Percentiles rank a stretch among this genome's conserved stretches.
These are phyloP conservation scores for Fistularia tabacaria DNA, from an alignment of 2,797 vertebrate genomes.

Conservation along the genomic window DNA sequence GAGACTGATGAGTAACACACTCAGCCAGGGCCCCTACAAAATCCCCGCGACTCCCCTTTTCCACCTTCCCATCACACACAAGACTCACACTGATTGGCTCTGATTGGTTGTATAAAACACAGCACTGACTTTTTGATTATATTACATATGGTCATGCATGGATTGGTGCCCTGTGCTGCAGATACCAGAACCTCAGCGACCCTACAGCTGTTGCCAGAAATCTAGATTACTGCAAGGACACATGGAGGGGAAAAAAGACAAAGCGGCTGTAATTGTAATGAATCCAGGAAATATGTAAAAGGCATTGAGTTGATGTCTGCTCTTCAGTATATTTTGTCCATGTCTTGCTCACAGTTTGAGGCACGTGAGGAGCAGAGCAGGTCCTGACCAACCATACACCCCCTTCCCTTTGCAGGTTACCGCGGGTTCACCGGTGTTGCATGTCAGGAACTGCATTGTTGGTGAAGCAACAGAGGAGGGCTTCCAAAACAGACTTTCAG, in stretches of 20 bases:
- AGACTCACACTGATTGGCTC: constrained; percentile 70
- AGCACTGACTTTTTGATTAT: constrained; percentile 79
- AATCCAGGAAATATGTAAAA: constrained; percentile 53
- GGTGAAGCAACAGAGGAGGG: constrained; percentile 49
- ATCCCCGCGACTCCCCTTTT: constrained; percentile 13
- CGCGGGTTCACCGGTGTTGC: constrained; percentile 56
- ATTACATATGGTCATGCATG: constrained; percentile 68
- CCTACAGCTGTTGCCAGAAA: constrained; percentile 18
- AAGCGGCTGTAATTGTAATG: constrained; percentile 49
- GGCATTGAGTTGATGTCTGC: constrained; percentile 28
- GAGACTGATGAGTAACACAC: constrained; percentile 78
- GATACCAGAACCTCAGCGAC: constrained; percentile 46
- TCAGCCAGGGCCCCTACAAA: constrained; percentile 47
- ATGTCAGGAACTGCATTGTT: constrained; percentile 45
- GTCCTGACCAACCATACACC: constrained; percentile 15
- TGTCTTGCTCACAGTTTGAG: constrained; percentile 19
- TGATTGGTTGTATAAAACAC: constrained; percentile 82
- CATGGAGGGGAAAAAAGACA: constrained; percentile 7
- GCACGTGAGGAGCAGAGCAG: constrained; percentile 41
- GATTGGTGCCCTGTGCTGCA: constrained; percentile 58
- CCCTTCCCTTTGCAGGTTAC: constrained; percentile 35
- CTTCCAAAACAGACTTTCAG: constrained; percentile 51
- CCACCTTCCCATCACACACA: constrained; percentile 44
- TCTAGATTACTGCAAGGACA: constrained; percentile 51
- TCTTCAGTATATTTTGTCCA: constrained; percentile 31